These are phyloP conservation scores for Gopherus flavomarginatus DNA, from an alignment of 2,113 vertebrate genomes.

Conservation along the genomic window DNA sequence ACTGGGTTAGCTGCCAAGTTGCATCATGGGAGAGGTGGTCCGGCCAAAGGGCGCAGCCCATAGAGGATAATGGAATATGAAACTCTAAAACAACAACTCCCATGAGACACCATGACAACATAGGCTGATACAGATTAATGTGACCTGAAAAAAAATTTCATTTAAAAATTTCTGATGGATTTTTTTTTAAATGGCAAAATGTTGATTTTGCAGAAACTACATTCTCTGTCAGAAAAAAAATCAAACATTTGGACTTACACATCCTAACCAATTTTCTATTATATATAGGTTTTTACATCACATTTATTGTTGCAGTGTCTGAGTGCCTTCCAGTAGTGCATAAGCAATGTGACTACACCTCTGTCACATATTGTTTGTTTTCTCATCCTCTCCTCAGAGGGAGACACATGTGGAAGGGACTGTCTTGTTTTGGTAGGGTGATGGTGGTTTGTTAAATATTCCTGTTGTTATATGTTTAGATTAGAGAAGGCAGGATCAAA, in stretches of 20 bases:
- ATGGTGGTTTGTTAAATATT: not conserved
- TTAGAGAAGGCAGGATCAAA: not conserved
- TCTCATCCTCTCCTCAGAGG: not conserved
- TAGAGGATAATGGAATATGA: not conserved
- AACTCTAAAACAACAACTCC: not conserved
- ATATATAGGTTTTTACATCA: not conserved
- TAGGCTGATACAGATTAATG: not conserved
- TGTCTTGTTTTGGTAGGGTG: not conserved
- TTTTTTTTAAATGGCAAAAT: not conserved
- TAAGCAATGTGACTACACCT: not conserved
- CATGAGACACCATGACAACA: not conserved
- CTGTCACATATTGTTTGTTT: not conserved
- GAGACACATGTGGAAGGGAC: not conserved
- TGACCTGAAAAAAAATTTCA: not conserved
- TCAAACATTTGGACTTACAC: not conserved
- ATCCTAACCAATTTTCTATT: not conserved
- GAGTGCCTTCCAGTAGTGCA: not conserved
- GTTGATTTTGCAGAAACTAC: not conserved
- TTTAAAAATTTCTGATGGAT: not conserved
- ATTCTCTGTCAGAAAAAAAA: not conserved
- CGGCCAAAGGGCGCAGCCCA: not conserved
- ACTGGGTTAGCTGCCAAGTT: not conserved
- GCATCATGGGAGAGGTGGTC: not conserved
- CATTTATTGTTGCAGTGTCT: not conserved
- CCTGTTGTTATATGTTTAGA: not conserved